These are phyloP conservation scores for Epicauta chinensis DNA, from an alignment of 1,140 invertebrate genomes.

Conservation along the genomic window DNA sequence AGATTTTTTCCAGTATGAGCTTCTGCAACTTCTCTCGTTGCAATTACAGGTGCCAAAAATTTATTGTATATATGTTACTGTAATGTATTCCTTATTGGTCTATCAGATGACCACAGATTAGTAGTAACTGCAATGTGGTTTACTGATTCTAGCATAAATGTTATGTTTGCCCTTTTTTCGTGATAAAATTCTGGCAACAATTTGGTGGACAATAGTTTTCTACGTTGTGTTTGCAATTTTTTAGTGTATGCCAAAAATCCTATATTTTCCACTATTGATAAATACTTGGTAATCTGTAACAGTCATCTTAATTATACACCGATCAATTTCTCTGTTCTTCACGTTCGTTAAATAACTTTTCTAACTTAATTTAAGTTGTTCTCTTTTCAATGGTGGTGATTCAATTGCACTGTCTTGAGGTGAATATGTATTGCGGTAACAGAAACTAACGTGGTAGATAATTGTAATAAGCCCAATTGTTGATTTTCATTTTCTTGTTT, in stretches of 20 bases:
- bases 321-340: neutral
- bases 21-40: slow-evolving; percentile 6
- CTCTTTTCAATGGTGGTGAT: too few relatives aligned
- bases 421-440: too few relatives aligned
- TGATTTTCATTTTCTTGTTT: too few relatives aligned
- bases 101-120: slow-evolving; percentile 22
- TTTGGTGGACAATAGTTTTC: slow-evolving; percentile 9
- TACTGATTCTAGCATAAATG: slow-evolving; percentile 6
- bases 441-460: too few relatives aligned
- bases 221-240: slow-evolving; percentile 11
- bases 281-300: slow-evolving; percentile 10
- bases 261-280: slow-evolving; percentile 14
- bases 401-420: too few relatives aligned
- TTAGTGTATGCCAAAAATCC: slow-evolving; percentile 17
- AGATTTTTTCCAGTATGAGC: slow-evolving; percentile 9
- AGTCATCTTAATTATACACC: slow-evolving; percentile 4
- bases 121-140: slow-evolving; percentile 5
- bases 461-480: too few relatives aligned
- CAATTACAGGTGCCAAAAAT: neutral
- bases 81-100: slow-evolving; percentile 11
- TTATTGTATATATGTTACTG: slow-evolving; percentile 15
- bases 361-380: too few relatives aligned
- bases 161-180: neutral
- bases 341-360: neutral
- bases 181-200: slow-evolving; percentile 3